Evolutionary conservation across 2,888 invertebrate species (phyloP), one percentile per base, ranked within the genome.

Genomic region (Andrena praecox): DNA sequence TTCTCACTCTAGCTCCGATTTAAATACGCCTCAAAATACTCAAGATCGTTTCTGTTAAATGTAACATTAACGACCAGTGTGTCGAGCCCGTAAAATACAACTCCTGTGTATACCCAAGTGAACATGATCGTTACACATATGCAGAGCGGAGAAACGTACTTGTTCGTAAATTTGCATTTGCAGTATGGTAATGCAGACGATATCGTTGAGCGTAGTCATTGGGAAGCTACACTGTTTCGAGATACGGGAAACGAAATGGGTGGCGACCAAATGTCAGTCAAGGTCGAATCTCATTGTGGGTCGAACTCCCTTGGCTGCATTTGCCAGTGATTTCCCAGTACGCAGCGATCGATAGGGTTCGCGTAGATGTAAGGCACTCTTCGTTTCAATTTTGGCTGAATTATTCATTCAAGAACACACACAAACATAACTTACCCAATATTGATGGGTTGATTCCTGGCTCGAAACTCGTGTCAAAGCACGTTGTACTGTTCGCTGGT

Each of bases 261-360:
- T 71, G 78, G 42, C 81, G 79, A 63, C 72, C 71, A 88, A 91
- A 92, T 91, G 91, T 91, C 92, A 92, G 88, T 91, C 92, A 91
- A 92, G 91, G 91, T 91, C 91, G 31, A 84, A 87, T 82, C 59
- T 81, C 24, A 29, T 67, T 73, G 75, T 60, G 77, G 77, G 54
- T 78, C 67, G 59, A 79, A 79, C 24, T n/a, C n/a, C 24, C 54
- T n/a, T 52, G n/a, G 24, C 42, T n/a, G n/a, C 24, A 56, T 71
- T 69, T 78, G 33, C 42, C 56, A 72, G 56, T n/a, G 50, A 59
- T 86, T 76, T 80, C 24, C 4, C 48, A n/a, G 7, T 7, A 20
- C 24, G 7, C 12, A 35, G 16, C 8, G 16, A 56, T 77, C 59
- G n/a, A 74, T 60, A 56, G 7, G 33, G 56, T 24, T 10, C 20